Evolutionary conservation across 2,797 vertebrate genomes (phyloP), one percentile per base, ranked within the genome.

Genomic region (Hyperoplus lanceolatus): DNA sequence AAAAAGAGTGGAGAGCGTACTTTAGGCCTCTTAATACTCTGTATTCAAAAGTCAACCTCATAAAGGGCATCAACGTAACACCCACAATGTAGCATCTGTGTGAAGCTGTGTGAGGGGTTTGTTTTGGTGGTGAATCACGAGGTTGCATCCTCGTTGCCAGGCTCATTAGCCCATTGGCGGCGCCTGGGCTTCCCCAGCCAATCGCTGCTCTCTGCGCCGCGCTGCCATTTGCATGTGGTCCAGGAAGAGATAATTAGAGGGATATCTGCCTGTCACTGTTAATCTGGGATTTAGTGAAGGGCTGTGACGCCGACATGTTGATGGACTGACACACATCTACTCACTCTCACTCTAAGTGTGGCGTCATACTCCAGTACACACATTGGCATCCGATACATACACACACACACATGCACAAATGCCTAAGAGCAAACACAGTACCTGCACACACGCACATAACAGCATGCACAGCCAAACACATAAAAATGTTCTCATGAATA

Each of bases 191-290:
- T 75, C 87, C 86, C 74, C 77, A 85, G 89, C 94, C 92, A 93
- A 92, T 93, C 88, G 61, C 81, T 74, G 78, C 82, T 85, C 87
- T 89, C 82, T 8, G 74, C 70, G 91, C 81, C 42, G 75, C 90
- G 91, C 87, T 90, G 82, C 91, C 92, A 95, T 95, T 95, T 95
- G 94, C 94, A 94, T 95, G 94, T 90, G 90, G 91, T 94, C 94
- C 94, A 94, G 93, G 91, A 95, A 94, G 94, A 95, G 92, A 95
- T 95, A 94, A 95, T 95, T 95, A 95, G 93, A 95, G 91, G 93
- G 92, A 95, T 94, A 91, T 93, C 93, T 95, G 93, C 94, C 95
- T 96, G 95, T 96, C 95, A 95, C 93, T 94, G 94, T 96, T 96
- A 95, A 96, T 95, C 95, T 95, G 93, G 92, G 93, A 94, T 74